phyloP scores from a whole-genome alignment of 2,113 vertebrate genomes.

The Rallus limicola region DNA sequence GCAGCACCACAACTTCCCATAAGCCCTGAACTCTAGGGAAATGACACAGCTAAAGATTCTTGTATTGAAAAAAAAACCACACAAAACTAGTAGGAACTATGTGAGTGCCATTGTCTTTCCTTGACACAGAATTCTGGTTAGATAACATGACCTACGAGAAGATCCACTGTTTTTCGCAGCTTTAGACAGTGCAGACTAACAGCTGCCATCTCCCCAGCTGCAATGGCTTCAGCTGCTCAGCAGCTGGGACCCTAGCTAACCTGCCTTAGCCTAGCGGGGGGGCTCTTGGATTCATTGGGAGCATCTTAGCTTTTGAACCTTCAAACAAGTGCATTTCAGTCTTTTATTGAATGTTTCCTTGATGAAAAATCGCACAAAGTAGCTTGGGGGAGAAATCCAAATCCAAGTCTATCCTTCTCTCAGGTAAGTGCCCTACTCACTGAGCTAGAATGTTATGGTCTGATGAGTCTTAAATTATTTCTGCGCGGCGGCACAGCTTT shows the following conservation, averaged over 20 bases:
- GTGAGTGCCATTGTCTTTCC: neutral
- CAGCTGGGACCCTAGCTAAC: neutral
- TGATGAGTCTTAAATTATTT: slow-evolving; percentile 26
- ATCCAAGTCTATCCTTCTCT: neutral
- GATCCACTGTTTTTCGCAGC: neutral
- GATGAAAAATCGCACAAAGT: neutral
- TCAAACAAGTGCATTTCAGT: neutral
- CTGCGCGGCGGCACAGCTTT: neutral
- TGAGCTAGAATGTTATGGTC: neutral
- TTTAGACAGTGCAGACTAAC: neutral
- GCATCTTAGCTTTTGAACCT: neutral
- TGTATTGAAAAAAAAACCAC: neutral
- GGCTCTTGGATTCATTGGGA: neutral
- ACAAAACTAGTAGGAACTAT: neutral
- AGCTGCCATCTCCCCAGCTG: neutral
- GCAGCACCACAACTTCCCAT: neutral
- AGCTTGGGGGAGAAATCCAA: neutral
- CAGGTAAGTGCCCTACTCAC: neutral
- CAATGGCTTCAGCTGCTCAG: neutral
- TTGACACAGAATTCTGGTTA: neutral
- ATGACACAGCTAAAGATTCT: neutral
- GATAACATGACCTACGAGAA: neutral
- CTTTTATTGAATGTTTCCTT: neutral
- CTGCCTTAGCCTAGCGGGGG: neutral
- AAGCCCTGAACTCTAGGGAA: neutral